Conservation (phyloP, 30 jellyfish, hydroid and myxozoan species). For the Turritopsis rubra region DNA sequence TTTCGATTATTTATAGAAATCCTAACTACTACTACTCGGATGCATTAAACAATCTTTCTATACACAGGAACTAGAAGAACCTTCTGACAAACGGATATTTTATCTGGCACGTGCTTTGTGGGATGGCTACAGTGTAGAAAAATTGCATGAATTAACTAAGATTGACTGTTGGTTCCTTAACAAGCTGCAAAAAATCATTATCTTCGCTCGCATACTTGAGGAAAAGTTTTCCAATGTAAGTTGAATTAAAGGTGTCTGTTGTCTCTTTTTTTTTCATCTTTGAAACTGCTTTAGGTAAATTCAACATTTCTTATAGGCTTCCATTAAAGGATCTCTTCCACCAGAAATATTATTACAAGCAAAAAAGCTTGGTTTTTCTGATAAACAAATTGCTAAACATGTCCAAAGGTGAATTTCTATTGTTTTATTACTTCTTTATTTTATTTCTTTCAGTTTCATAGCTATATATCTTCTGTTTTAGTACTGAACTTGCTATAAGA, state of each 20-base stretch:
- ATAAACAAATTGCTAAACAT: constrained; percentile 85
- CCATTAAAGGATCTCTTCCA: constrained; percentile 28
- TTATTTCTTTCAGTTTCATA: neutral
- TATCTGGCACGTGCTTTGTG: constrained; percentile 73
- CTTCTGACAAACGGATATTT: constrained; percentile 85
- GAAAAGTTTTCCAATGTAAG: constrained; percentile 54
- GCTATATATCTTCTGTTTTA: neutral
- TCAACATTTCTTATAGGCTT: neutral
- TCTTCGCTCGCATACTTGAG: constrained; percentile 62
- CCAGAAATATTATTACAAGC: constrained; percentile 56
- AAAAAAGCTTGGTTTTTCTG: constrained; percentile 90
- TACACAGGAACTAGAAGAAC: constrained; percentile 70
- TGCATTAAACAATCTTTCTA: no score
- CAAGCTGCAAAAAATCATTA: constrained; percentile 51
- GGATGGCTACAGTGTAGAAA: constrained; percentile 63
- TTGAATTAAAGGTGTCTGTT: neutral
- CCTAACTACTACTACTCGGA: neutral
- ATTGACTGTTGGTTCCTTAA: constrained; percentile 92
- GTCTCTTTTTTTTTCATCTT: neutral
- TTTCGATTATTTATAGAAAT: neutral
- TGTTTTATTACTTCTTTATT: neutral
- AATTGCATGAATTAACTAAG: constrained; percentile 73
- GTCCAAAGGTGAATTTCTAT: constrained; percentile 67
- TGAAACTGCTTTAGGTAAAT: neutral
- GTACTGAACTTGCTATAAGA: constrained; percentile 85